These are phyloP conservation scores for Mus pahari DNA, from an alignment of 2,113 vertebrate genomes.

Conservation along the genomic window DNA sequence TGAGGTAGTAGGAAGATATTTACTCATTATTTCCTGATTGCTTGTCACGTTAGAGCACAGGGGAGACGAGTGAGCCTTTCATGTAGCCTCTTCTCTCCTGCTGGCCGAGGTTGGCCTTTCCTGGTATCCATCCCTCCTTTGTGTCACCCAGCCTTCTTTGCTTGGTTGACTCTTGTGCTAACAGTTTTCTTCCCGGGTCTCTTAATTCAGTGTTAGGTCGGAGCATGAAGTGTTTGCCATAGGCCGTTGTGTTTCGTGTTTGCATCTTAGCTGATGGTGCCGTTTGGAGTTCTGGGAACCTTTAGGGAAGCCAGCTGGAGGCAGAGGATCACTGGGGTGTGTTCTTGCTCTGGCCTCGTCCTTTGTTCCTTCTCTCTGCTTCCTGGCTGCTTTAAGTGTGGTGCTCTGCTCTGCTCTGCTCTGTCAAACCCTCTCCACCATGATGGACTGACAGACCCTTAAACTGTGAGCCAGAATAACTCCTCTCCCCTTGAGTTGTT, in stretches of 20 bases:
- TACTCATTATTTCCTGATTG: background rate
- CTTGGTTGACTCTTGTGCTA: background rate
- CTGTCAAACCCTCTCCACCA: no score
- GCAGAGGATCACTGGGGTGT: background rate
- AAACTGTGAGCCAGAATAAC: background rate
- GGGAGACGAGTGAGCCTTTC: background rate
- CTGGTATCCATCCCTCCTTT: background rate
- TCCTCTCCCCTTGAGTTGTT: background rate
- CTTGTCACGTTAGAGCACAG: background rate
- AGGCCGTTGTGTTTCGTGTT: background rate
- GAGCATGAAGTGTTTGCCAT: background rate
- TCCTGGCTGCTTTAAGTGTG: background rate
- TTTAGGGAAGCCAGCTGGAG: background rate
- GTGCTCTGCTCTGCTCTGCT: background rate
- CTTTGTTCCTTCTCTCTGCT: background rate
- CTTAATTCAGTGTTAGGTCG: background rate
- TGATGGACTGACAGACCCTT: background rate
- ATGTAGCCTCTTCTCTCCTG: background rate
- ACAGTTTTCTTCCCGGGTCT: background rate
- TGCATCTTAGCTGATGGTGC: background rate
- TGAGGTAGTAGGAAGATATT: background rate
- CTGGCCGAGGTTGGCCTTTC: background rate
- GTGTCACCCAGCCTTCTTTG: background rate
- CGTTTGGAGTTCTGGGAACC: background rate
- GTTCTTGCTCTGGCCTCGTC: background rate